These are phyloP conservation scores for Pelecanus crispus DNA, from an alignment of 2,113 vertebrate genomes.

Conservation along the genomic window DNA sequence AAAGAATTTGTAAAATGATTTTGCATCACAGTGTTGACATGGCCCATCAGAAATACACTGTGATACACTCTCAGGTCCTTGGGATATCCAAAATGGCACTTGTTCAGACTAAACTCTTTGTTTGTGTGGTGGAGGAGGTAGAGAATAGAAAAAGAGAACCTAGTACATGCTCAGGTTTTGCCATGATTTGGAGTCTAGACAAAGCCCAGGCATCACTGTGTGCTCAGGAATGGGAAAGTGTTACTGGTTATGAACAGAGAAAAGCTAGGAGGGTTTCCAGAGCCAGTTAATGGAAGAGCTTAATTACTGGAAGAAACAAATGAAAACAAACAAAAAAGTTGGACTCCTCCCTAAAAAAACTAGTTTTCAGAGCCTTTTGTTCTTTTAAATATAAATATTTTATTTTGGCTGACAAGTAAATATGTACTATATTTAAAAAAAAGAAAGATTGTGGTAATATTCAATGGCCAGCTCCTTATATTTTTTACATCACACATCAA, in stretches of 20 bases:
- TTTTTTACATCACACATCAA: neutral
- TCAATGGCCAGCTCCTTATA: neutral
- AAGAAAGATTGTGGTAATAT: neutral
- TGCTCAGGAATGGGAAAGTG: neutral
- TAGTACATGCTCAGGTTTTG: neutral
- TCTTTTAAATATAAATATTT: neutral
- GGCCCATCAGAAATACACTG: neutral
- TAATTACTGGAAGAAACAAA: neutral
- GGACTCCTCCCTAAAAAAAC: neutral
- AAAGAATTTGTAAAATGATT: neutral
- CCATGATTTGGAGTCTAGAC: neutral
- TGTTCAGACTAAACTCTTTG: neutral
- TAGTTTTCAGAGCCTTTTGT: neutral
- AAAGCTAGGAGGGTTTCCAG: neutral
- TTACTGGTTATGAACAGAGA: neutral
- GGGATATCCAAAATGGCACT: neutral
- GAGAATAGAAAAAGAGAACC: neutral
- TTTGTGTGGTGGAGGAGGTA: neutral
- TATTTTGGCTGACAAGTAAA: neutral
- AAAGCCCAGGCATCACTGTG: neutral
- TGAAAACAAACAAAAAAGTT: too few species aligned
- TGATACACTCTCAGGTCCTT: neutral
- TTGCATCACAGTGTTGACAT: accelerated
- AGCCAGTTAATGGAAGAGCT: neutral
- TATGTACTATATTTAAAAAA: neutral